A percentile compares a stretch with the other conserved stretches of the same genome.
Evolutionary conservation across 2,797 vertebrate species (phyloP).

Genomic region (Onychomys torridus): DNA sequence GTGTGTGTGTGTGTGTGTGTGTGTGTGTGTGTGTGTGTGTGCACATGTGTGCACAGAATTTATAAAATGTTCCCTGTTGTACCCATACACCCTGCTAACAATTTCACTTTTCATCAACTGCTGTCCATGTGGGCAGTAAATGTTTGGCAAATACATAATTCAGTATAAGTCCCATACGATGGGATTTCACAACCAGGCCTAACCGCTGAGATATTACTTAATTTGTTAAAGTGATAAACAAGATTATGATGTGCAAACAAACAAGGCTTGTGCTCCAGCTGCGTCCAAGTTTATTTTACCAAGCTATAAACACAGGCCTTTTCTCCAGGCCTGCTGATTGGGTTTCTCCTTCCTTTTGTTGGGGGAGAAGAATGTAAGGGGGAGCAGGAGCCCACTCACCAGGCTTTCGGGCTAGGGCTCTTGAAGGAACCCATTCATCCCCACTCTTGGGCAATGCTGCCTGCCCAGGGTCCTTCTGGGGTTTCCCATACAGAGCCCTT

Average conservation of each 20-base stretch:
- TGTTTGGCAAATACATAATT: conserved; percentile 60
- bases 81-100: conserved; percentile 56
- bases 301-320: conserved; percentile 67
- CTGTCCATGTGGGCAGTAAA: conserved; percentile 69
- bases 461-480: not conserved
- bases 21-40: not conserved
- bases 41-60: not conserved
- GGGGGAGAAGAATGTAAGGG: conserved; percentile 4
- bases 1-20: not conserved
- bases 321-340: conserved; percentile 28
- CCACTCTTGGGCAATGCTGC: fast-evolving
- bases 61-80: not conserved
- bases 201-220: conserved; percentile 44
- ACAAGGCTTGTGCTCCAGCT: conserved; percentile 68
- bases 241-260: conserved; percentile 75
- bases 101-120: conserved; percentile 55
- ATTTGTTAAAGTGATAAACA: conserved; percentile 75
- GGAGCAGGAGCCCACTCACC: not conserved
- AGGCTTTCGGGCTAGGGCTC: conserved; percentile 1
- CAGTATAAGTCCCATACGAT: conserved; percentile 52
- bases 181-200: conserved; percentile 47
- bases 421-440: conserved; percentile 36
- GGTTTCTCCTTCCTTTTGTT: conserved; percentile 64
- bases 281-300: conserved; percentile 67
- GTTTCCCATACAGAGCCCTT: conserved; percentile 63